phyloP scores from a whole-genome alignment of 2,797 vertebrate species.

The Anableps anableps region DNA sequence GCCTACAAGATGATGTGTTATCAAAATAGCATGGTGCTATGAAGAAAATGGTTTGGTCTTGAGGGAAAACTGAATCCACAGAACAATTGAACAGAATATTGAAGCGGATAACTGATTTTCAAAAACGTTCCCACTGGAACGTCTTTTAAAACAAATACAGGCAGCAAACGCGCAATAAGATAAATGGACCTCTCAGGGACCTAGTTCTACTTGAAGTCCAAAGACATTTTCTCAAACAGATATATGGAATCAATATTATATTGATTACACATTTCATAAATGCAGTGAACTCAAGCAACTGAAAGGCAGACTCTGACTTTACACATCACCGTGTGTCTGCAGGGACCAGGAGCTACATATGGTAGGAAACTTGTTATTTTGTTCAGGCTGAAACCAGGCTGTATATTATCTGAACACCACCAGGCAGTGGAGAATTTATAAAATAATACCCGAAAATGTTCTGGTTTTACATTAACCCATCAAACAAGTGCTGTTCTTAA shows the following conservation, averaged over 20 bases:
- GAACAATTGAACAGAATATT: background rate
- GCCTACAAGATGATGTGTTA: background rate
- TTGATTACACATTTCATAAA: background rate
- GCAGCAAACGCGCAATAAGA: background rate
- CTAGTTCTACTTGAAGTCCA: background rate
- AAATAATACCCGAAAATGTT: background rate
- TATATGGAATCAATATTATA: background rate
- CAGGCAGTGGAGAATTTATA: background rate
- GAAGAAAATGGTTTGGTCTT: background rate
- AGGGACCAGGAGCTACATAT: background rate
- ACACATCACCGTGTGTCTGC: background rate
- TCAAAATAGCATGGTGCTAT: background rate
- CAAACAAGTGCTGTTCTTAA: background rate
- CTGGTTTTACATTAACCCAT: background rate
- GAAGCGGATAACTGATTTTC: background rate
- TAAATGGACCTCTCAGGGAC: background rate
- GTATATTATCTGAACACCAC: background rate
- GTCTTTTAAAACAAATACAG: background rate
- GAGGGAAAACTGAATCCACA: background rate
- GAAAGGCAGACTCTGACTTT: background rate
- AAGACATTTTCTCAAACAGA: conserved; percentile 2
- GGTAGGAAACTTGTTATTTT: background rate
- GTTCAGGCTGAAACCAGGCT: background rate
- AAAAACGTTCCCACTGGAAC: too few relatives aligned
- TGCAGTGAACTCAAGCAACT: background rate